Evolutionary conservation across 1,140 invertebrate species (phyloP), one percentile per base, ranked within the genome.

Genomic region (Platyscapa corneri): DNA sequence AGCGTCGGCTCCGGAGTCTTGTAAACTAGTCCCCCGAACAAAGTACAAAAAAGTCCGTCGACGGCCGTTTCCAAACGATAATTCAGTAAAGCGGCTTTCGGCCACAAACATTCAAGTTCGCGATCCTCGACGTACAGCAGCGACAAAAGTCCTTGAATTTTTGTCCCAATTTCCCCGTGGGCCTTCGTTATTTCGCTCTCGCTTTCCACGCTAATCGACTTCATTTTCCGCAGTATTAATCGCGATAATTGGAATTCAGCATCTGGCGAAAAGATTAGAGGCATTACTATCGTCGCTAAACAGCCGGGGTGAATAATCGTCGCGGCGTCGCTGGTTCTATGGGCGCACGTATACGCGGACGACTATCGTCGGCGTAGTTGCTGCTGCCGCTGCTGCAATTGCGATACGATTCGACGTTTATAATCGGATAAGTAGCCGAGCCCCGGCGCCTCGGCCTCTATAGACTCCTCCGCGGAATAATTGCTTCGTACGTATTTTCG

Each of bases 221-320:
- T 60, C 67, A 85, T 75, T 82, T 79, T 85, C 39, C 72, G 60
- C 14, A 39, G 30, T 37, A 82, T 82, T 82, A 82, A 86, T 82
- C 70, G 64, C 42, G 80, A 82, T 82, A 82, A 82, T 86, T 86
- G 39, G 74, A 78, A 86, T 82, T 82, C 60, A 82, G 64, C 85
- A 78, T 78, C 60, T 56, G 74, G 74, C 34, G 64, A 82, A 82
- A 86, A 82, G 85, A 86, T 86, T 82, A 86, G 82, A 86, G 78
- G 72, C 80, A 78, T 86, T 83, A 82, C 37, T 86, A 86, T 86
- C 60, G 79, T 82, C 74, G 64, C 70, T 86, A 82, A 86, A 86
- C 84, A 82, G 80, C 12, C 39, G 78, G 53, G 39, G 30, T 34
- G 42, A 81, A 85, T 85, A 81, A 80, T 60, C 82, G 46, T 53